These are phyloP conservation scores for Drosophila subquinaria DNA, from an alignment of 2,888 invertebrate genomes.

Conservation along the genomic window DNA sequence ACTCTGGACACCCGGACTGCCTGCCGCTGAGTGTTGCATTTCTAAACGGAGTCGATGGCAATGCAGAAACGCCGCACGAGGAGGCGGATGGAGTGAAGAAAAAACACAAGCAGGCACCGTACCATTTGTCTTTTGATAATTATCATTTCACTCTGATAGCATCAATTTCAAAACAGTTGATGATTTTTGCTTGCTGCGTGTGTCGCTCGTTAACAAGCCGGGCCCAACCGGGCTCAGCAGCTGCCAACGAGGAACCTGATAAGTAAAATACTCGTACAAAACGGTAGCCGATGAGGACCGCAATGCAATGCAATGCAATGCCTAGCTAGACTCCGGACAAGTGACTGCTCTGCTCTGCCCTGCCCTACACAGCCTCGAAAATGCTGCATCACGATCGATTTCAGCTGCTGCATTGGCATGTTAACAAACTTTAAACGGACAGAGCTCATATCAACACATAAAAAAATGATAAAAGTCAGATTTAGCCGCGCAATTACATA, in stretches of 20 bases:
- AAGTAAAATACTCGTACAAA: constrained; percentile 71
- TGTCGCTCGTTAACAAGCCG: constrained; percentile 76
- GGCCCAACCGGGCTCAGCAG: constrained; percentile 8
- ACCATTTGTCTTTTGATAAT: constrained; percentile 78
- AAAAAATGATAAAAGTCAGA: not conserved
- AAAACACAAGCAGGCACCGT: constrained; percentile 40
- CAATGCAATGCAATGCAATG: constrained; percentile 15
- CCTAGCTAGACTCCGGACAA: constrained; percentile 32
- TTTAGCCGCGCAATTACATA: not conserved
- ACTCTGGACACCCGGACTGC: constrained; percentile 48
- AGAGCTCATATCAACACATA: not conserved
- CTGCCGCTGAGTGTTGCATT: constrained; percentile 71
- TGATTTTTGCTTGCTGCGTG: constrained; percentile 74
- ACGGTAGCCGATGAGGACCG: constrained; percentile 60
- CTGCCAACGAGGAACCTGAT: constrained; percentile 60
- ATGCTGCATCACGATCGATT: constrained; percentile 52
- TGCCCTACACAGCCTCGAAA: constrained; percentile 13
- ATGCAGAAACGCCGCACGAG: constrained; percentile 38
- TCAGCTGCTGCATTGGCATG: constrained; percentile 44
- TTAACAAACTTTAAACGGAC: constrained; percentile 8
- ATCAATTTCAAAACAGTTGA: constrained; percentile 77
- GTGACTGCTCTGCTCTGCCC: constrained; percentile 15
- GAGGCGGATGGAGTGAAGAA: constrained; percentile 9
- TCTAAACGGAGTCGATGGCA: constrained; percentile 58
- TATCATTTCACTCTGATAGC: constrained; percentile 77